A percentile compares a stretch with the other conserved stretches of the same genome.
Conservation (phyloP, 2,113 vertebrate genomes). For the Rhinolophus ferrumequinum region DNA sequence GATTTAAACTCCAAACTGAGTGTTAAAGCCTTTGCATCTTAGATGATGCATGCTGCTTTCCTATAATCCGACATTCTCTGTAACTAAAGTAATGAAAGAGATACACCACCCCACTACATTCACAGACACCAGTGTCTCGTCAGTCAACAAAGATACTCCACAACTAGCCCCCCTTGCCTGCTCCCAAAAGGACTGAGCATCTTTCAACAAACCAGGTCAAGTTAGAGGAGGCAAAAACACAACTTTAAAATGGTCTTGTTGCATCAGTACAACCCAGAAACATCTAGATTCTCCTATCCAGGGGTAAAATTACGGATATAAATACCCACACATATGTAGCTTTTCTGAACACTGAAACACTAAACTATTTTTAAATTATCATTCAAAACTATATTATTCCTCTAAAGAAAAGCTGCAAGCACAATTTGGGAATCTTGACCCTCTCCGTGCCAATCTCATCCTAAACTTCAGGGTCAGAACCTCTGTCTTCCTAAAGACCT, state of each 20-base stretch:
- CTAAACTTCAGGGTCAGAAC: conserved; percentile 14
- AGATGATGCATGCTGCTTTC: background rate
- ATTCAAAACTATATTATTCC: conserved; percentile 17
- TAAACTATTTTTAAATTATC: conserved; percentile 42
- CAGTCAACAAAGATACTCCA: conserved; percentile 60
- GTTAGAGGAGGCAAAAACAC: conserved; percentile 63
- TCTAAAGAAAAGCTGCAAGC: background rate
- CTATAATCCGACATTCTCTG: background rate
- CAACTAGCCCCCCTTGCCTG: conserved; percentile 10
- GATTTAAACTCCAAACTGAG: conserved; percentile 31
- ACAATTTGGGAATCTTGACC: background rate
- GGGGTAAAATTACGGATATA: background rate
- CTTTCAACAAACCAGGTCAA: conserved; percentile 69
- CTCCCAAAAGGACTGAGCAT: conserved; percentile 2
- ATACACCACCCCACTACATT: background rate
- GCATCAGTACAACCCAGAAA: conserved; percentile 36
- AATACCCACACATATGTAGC: background rate
- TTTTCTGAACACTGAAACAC: conserved; percentile 29
- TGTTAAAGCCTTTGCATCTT: background rate
- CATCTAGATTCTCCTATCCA: background rate
- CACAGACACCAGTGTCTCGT: conserved; percentile 57
- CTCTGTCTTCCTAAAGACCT: conserved; percentile 39
- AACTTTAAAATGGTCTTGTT: conserved; percentile 59
- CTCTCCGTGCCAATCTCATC: background rate
- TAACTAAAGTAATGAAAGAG: conserved; percentile 52